These are phyloP conservation scores for Leptura quadrifasciata DNA, from an alignment of 2,888 invertebrate genomes.

Conservation along the genomic window DNA sequence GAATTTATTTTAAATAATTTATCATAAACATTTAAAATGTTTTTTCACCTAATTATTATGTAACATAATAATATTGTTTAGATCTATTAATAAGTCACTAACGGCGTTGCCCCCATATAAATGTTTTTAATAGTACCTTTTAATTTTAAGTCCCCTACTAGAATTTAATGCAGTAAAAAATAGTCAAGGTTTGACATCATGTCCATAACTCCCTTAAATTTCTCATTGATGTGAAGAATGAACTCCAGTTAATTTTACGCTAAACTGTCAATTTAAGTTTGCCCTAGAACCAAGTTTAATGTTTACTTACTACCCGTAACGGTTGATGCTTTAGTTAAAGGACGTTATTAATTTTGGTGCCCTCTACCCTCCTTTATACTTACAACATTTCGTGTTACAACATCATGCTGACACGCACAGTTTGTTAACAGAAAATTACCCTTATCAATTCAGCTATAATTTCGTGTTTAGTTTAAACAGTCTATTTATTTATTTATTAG, in stretches of 20 bases:
- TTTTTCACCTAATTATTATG: too few relatives aligned
- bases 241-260: not conserved
- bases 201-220: too few relatives aligned
- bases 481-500: too few relatives aligned
- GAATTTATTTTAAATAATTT: too few relatives aligned
- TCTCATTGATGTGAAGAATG: not conserved
- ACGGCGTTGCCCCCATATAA: too few relatives aligned
- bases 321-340: constrained; percentile 9
- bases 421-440: constrained; percentile 14
- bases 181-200: too few relatives aligned
- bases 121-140: too few relatives aligned
- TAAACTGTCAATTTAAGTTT: constrained; percentile 5
- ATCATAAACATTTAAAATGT: too few relatives aligned
- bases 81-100: too few relatives aligned
- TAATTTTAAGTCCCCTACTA: too few relatives aligned
- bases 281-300: not conserved
- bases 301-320: constrained; percentile 12
- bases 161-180: too few relatives aligned
- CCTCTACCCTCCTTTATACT: not conserved
- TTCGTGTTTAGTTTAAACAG: not conserved
- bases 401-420: constrained; percentile 8
- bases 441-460: not conserved
- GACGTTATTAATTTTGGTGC: constrained; percentile 16
- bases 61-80: too few relatives aligned
- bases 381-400: not conserved